Base-by-base conservation (phyloP, 2,113 vertebrate genomes). In the Bujurquina vittata region DNA sequence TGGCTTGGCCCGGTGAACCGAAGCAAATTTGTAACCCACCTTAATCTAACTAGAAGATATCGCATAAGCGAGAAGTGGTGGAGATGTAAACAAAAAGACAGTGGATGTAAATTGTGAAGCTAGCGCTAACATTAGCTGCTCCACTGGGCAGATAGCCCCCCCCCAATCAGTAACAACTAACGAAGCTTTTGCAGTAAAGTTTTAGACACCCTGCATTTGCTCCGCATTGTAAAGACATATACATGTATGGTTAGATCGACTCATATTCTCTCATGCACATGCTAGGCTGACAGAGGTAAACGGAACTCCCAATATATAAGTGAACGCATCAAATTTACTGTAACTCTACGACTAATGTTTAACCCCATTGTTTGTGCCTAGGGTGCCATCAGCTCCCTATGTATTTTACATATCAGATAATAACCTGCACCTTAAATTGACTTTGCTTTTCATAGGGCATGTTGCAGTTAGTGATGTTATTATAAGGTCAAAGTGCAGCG, bases 401-500 rank as follows among this genome's bases (percentile, higher is more conserved):
- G 37, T 40, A 3, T 26, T 15, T 14, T 49, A 4, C 14, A 5
- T 85, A 37, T 59, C 14, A 75, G 22, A 31, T 14, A 46, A 4
- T n/a, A 58, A 4, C 75, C 22, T 59, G 40, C n/a, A 57, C 11
- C 12, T 55, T 11, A 35, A 35, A 35, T 35, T 35, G 7, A 35
- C 15, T 49, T 8, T 43, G 3, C 6, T 54, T 56, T 79, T 75
- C 7, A 1, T 6, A 18, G 18, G 17, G 10, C 11, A 43, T 17
- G 3, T 43, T 17, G 58, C 72, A 9, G 10, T 12, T 22, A 7
- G 22, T 33, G 55, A 69, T 78, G 23, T 74, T 80, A 52, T 69
- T 61, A 4, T 46, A 56, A 78, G 93, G 84, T 80, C 91, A 92
- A 95, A 95, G 93, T 93, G 63, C 94, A 92, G 73, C 22, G 60